Conservation (phyloP, 2,113 vertebrate genomes). For the Xyliphius kryptos region DNA sequence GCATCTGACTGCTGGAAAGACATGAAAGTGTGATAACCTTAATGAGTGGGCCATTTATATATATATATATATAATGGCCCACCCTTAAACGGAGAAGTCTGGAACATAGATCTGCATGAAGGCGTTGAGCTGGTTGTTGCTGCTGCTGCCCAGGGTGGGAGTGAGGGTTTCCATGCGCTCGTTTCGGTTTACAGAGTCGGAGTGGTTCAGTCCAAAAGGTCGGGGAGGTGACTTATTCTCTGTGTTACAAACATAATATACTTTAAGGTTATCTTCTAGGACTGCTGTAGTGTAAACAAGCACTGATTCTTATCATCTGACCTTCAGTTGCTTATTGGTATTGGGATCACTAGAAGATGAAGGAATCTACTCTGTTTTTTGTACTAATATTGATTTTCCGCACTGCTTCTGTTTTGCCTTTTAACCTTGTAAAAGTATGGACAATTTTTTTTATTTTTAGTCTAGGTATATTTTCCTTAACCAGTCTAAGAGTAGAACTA, state of each 20-base stretch:
- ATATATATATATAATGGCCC: too few relatives aligned
- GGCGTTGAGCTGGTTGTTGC: slow-evolving; percentile 79
- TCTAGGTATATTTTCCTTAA: too few relatives aligned
- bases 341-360: background rate
- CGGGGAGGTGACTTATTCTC: slow-evolving; percentile 83
- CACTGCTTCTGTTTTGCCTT: background rate
- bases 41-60: too few relatives aligned
- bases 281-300: slow-evolving; percentile 26
- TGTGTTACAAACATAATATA: slow-evolving; percentile 45
- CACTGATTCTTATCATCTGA: slow-evolving; percentile 18
- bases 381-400: background rate
- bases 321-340: slow-evolving; percentile 12
- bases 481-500: too few relatives aligned
- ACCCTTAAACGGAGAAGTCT: slow-evolving; percentile 90
- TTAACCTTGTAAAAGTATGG: too few relatives aligned
- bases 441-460: too few relatives aligned
- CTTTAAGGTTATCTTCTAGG: slow-evolving; percentile 19
- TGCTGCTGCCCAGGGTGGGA: slow-evolving; percentile 74
- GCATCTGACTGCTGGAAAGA: too few relatives aligned
- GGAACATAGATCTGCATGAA: slow-evolving; percentile 81
- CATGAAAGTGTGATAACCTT: too few relatives aligned
- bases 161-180: slow-evolving; percentile 80
- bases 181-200: slow-evolving; percentile 73
- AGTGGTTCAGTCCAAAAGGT: slow-evolving; percentile 63
- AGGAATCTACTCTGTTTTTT: background rate